These are phyloP conservation scores for Axis porcinus DNA, from an alignment of 2,113 vertebrate genomes.

Conservation along the genomic window DNA sequence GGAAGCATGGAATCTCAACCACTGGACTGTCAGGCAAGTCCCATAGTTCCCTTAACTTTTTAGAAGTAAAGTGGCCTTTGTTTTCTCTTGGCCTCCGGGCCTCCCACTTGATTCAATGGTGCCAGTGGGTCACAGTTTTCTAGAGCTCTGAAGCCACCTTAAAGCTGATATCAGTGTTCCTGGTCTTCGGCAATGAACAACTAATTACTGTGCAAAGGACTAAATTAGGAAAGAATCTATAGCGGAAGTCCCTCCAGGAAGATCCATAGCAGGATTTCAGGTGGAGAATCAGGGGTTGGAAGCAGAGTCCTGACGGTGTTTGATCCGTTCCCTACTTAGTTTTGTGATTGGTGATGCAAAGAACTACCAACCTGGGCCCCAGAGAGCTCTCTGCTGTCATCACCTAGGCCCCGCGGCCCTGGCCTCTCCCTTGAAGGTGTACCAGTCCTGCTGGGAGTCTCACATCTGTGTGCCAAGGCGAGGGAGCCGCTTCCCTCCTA, in stretches of 20 bases:
- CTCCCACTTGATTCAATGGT: background rate
- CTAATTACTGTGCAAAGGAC: background rate
- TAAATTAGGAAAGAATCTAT: background rate
- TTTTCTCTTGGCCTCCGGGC: background rate
- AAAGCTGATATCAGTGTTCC: background rate
- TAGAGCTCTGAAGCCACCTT: background rate
- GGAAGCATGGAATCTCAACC: background rate
- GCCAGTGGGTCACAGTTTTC: background rate
- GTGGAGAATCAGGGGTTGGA: background rate
- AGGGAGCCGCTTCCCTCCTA: background rate
- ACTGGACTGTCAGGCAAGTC: background rate
- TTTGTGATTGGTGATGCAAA: background rate
- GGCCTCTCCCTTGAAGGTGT: fast-evolving
- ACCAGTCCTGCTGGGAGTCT: background rate
- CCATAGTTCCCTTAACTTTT: background rate
- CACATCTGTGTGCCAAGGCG: background rate
- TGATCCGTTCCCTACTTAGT: background rate
- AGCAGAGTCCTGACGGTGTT: background rate
- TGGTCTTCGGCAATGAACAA: background rate
- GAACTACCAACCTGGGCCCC: background rate
- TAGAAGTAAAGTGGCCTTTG: background rate
- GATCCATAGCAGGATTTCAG: background rate
- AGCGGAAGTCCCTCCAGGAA: background rate
- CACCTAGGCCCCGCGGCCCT: background rate
- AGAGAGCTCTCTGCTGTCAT: background rate